Base-by-base conservation (phyloP, 2,888 invertebrate species). In the Schizotus pectinicornis region DNA sequence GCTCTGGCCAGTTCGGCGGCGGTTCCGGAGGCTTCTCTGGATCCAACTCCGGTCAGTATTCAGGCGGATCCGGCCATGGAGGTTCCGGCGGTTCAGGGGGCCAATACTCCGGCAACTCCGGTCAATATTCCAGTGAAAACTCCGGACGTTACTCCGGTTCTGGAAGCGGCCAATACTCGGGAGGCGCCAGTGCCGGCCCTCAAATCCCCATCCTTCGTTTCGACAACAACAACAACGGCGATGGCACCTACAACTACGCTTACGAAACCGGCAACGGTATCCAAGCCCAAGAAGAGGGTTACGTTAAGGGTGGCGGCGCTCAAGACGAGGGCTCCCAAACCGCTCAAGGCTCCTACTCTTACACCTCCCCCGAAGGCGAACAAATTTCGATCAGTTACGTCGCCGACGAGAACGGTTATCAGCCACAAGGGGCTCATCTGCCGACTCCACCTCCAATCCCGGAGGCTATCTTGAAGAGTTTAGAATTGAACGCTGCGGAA, bases 371-470 rank as follows among this genome's bases (percentile, higher is more conserved):
- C 8, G 75, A 75, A 38, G 76, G 75, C 12, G 69, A 74, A 58
- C 72, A 72, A 52, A 70, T 72, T 52, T 58, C 66, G 8, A 59
- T 71, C 12, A 79, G 79, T 1, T 85, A 85, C 70, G 81, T 80
- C 0, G 85, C 86, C 55, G 86, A 85, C 61, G 84, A 84, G 71
- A 77, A 84, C 46, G 85, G 85, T 6, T 85, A 83, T 77, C 78
- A 79, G 33, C 80, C 85, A 0, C 76, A 81, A 59, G 85, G 85
- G 0, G 81, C 79, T 1, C 85, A 85, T 62, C 74, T 85, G 36
- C 86, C 85, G 9, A 85, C 85, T 0, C 81, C 85, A 0, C 85
- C 85, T 0, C 85, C 85, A 33, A 84, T 86, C 63, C 85, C 85
- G 0, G 84, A 82, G 54, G 84, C 81, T 22, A 85, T 85, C 65